Evolutionary conservation across 2,797 vertebrate species (phyloP).

Genomic region (Amazona finschi): DNA sequence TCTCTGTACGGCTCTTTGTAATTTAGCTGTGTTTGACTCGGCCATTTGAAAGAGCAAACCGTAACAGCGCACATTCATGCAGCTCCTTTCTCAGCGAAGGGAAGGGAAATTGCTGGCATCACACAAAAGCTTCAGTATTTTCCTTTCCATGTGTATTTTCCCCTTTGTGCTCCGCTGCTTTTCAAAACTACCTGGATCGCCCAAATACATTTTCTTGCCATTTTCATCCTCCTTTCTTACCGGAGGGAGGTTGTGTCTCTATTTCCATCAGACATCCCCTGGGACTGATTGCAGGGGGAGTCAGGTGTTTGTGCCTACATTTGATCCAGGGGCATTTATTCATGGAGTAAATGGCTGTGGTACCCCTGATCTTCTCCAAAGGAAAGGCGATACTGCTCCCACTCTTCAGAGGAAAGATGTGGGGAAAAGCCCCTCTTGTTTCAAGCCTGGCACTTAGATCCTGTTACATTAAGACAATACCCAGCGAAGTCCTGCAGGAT

Average conservation of each 20-base stretch:
- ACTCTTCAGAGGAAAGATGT: background rate
- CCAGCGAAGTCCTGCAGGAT: background rate
- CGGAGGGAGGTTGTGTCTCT: background rate
- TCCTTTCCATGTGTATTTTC: background rate
- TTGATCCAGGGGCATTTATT: background rate
- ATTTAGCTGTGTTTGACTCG: slow-evolving; percentile 54
- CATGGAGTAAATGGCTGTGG: rapidly evolving
- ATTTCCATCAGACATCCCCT: rapidly evolving
- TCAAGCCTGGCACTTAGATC: background rate
- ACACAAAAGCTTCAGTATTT: slow-evolving; percentile 35
- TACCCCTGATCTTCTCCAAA: background rate
- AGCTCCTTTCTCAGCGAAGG: background rate
- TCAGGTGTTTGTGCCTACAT: background rate
- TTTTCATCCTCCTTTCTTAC: background rate
- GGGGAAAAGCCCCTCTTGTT: background rate
- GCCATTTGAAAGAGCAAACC: slow-evolving; percentile 35
- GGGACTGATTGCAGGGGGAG: rapidly evolving
- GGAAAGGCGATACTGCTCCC: background rate
- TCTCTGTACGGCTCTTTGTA: background rate
- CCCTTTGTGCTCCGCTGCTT: background rate
- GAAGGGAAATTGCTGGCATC: slow-evolving; percentile 39
- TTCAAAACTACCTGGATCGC: background rate
- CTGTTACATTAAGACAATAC: background rate
- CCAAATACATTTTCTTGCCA: background rate
- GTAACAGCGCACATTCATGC: background rate